Evolutionary conservation across 2,797 vertebrate species (phyloP).

Genomic region (Xiphophorus birchmanni): DNA sequence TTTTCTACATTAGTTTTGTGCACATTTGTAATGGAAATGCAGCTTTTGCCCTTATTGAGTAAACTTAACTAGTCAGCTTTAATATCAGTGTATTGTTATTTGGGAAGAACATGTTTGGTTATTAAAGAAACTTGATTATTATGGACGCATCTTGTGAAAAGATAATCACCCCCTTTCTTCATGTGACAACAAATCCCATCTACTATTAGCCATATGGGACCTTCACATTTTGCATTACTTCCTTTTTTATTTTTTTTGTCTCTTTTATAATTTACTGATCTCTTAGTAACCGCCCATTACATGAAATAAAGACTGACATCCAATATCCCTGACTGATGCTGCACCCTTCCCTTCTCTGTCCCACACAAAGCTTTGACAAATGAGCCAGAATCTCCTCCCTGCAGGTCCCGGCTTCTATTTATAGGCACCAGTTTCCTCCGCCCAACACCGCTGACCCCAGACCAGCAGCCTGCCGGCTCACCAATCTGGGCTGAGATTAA

Average conservation of each 20-base stretch:
- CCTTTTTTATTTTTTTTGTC: background rate
- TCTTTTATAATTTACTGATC: background rate
- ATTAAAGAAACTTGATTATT: background rate
- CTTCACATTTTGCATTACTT: background rate
- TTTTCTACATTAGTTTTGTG: too few relatives aligned
- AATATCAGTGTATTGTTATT: background rate
- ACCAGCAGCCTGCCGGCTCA: constrained; percentile 48
- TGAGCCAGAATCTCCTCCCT: constrained; percentile 57
- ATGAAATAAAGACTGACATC: background rate
- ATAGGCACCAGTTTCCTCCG: constrained; percentile 56
- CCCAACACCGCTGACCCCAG: constrained; percentile 57
- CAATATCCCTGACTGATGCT: constrained; percentile 5
- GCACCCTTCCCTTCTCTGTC: constrained; percentile 12
- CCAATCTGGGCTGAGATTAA: constrained; percentile 69
- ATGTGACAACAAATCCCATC: background rate
- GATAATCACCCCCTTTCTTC: background rate
- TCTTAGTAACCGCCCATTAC: constrained; percentile 3
- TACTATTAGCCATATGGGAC: background rate
- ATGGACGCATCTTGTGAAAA: background rate
- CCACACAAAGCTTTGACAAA: constrained; percentile 53
- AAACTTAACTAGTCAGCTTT: background rate
- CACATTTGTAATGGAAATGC: too few relatives aligned
- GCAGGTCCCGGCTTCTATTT: constrained; percentile 69
- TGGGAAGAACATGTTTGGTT: background rate
- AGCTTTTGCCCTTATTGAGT: too few relatives aligned